Base-by-base conservation (phyloP, 2,888 invertebrate species). In the Crioceris asparagi region DNA sequence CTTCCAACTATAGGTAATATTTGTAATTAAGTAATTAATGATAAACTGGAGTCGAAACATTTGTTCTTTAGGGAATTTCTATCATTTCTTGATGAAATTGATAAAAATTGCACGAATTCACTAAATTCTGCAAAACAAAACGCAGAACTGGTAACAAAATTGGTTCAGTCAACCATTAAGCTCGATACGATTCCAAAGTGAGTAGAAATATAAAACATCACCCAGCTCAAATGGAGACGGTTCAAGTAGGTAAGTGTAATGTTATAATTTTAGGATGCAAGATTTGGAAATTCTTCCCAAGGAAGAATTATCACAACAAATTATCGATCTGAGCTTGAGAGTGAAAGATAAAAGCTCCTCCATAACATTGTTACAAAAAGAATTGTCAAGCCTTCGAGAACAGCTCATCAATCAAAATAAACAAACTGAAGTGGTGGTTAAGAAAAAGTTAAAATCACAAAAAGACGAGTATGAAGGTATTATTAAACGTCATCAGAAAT, bases 401-500 rank as follows among this genome's bases (percentile, higher is more conserved):
- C 56, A 66, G 40, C 52, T 65, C 3, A 53, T 62, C 29, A 54
- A 61, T 34, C 58, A 66, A 18, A 61, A 64, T 2, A 60, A 59
- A 19, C 60, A 65, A 29, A 61, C 60, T 16, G 66, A 67, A 27
- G 59, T 61, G 16, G 65, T 66, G 21, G 48, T 62, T 1, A 51
- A 48, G 19, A 66, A 67, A 38, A 68, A 68, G 41, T 50, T 77
- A 36, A 67, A 69, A 14, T 65, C 70, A 18, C 75, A 78, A 49
- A 78, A 79, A 55, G 71, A 75, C 16, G 84, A 86, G 49, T 83
- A 79, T 51, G 85, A 86, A 52, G 70, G 61, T 2, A 72, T 81
- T 1, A 74, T 87, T 15, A 75, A 78, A 46, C 69, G 87, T 10
- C 87, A 87, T 56, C 87, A 88, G 38, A 80, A 73, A 42, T 86